phyloP scores from a whole-genome alignment of 1,140 invertebrate species.

The Diplogasteroides magnus region DNA sequence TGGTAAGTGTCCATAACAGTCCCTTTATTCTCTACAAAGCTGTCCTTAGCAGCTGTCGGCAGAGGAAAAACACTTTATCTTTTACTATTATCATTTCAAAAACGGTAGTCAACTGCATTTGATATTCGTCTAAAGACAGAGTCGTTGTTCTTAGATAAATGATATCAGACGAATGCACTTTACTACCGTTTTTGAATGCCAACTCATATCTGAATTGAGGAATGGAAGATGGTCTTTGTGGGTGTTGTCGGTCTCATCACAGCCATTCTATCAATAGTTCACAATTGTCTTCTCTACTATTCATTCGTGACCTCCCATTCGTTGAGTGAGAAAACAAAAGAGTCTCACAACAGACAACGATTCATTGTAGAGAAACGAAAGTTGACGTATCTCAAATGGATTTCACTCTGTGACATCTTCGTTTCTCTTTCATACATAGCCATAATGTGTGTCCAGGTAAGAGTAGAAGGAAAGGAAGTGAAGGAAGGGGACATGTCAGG shows the following conservation, averaged over 20 bases:
- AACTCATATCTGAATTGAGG: conserved; percentile 5
- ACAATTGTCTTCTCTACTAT: conserved; percentile 42
- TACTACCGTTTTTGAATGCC: no score
- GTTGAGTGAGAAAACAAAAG: no score
- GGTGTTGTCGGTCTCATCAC: conserved; percentile 33
- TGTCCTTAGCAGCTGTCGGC: no score
- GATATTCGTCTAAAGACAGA: no score
- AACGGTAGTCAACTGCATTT: no score
- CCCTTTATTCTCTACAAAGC: no score
- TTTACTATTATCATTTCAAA: no score
- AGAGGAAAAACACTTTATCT: no score
- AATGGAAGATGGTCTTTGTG: conserved; percentile 43
- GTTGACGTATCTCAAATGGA: conserved; percentile 39
- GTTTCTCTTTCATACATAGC: conserved; percentile 39
- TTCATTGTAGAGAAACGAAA: conserved; percentile 30
- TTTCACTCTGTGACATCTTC: conserved; percentile 42
- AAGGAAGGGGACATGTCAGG: conserved; percentile 6
- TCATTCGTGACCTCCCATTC: conserved; percentile 33
- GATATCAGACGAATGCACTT: no score
- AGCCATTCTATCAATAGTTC: conserved; percentile 35
- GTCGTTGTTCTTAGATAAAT: no score
- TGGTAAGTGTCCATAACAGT: no score
- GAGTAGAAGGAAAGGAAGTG: background rate
- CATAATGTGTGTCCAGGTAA: conserved; percentile 45
- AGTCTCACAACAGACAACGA: no score